Evolutionary conservation across 2,113 vertebrate genomes (phyloP).

Genomic region (Notarius quadriscutis): DNA sequence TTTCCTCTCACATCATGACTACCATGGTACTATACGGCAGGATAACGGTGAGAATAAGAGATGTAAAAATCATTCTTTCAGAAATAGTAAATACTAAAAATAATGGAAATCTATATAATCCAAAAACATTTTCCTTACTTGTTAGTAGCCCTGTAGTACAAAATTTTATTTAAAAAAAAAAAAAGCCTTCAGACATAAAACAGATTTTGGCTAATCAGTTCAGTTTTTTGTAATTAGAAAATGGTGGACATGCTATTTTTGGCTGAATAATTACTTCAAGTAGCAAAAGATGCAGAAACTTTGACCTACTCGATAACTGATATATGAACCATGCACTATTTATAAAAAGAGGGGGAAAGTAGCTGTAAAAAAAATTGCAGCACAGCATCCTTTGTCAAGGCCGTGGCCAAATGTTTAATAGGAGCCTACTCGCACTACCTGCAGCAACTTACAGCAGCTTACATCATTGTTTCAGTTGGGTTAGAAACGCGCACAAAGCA

Average conservation of each 20-base stretch:
- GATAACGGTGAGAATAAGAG: conserved; percentile 32
- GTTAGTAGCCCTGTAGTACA: not conserved
- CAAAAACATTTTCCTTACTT: not conserved
- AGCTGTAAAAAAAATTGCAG: conserved; percentile 52
- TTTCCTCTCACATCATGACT: not conserved
- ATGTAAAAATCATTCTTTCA: not conserved
- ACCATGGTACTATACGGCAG: conserved; percentile 19
- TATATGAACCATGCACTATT: conserved; percentile 53
- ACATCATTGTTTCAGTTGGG: conserved; percentile 55
- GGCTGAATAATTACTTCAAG: not conserved
- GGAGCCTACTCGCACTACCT: conserved; percentile 39
- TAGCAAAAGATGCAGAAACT: conserved; percentile 40
- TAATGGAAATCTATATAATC: not conserved
- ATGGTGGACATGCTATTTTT: too few species aligned
- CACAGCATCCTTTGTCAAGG: conserved; percentile 47
- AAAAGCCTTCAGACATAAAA: not conserved
- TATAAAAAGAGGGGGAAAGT: conserved; percentile 55
- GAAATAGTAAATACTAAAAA: not conserved
- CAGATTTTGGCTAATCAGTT: not conserved
- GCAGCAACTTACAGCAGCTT: conserved; percentile 56
- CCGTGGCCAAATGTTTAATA: conserved; percentile 47
- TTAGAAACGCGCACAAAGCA: conserved; percentile 41
- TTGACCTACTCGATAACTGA: conserved; percentile 51
- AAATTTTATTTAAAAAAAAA: not conserved
- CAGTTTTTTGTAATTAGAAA: not conserved